phyloP scores from a whole-genome alignment of 92 coral and sea anemone genomes.

The Paragorgia papillata region DNA sequence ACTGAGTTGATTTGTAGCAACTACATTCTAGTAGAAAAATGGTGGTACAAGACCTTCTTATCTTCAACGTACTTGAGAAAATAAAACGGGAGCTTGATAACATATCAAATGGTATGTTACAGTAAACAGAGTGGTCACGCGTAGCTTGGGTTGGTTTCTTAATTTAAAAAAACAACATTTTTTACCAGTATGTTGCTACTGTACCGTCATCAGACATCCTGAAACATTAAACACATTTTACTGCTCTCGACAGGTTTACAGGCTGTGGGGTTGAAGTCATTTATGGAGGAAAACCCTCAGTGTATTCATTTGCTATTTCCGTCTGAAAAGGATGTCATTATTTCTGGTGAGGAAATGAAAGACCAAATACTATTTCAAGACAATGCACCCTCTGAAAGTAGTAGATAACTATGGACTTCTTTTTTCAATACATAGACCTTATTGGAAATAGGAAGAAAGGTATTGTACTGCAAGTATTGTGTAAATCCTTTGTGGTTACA shows the following conservation, averaged over 20 bases:
- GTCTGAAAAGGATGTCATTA: background rate
- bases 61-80: conserved; percentile 53
- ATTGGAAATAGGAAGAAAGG: conserved; percentile 26
- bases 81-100: conserved; percentile 53
- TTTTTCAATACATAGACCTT: conserved; percentile 12
- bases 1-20: conserved; percentile 44
- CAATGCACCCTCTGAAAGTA: conserved; percentile 6
- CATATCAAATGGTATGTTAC: conserved; percentile 46
- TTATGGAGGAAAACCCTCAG: conserved; percentile 4
- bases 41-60: conserved; percentile 44
- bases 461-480: too few relatives aligned
- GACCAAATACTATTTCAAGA: background rate
- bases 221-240: background rate
- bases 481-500: too few relatives aligned
- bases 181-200: too few relatives aligned
- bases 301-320: conserved; percentile 5
- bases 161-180: too few relatives aligned
- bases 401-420: conserved; percentile 1
- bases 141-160: background rate
- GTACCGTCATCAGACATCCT: too few relatives aligned
- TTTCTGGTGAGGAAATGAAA: conserved; percentile 17
- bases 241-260: conserved; percentile 10
- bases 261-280: conserved; percentile 29
- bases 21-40: conserved; percentile 27
- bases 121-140: too few relatives aligned